Conservation (phyloP, 2,113 vertebrate species). For the Platysteira castanea region DNA sequence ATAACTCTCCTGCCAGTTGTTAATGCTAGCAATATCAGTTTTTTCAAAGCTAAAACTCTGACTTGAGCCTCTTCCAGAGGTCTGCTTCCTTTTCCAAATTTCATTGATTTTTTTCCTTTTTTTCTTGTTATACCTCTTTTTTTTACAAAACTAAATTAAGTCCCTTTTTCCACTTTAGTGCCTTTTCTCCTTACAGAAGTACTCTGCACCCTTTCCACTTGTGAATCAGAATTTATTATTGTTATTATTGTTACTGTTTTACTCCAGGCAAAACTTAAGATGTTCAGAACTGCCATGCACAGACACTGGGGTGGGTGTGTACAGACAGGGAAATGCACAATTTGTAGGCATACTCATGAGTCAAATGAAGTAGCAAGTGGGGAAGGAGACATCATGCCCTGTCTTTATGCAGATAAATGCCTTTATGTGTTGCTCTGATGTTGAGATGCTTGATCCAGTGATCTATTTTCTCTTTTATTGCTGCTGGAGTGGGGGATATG, state of each 20-base stretch:
- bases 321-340: background rate
- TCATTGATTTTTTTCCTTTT: background rate
- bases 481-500: background rate
- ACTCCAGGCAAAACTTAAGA: background rate
- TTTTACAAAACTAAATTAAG: background rate
- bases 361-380: background rate
- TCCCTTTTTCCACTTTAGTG: background rate
- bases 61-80: background rate
- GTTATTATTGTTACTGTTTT: background rate
- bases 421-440: background rate
- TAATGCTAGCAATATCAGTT: background rate
- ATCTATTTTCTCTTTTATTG: background rate
- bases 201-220: background rate
- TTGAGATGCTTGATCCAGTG: background rate
- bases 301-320: too few species aligned
- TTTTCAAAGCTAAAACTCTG: background rate
- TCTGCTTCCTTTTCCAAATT: background rate
- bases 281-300: background rate
- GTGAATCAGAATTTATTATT: background rate
- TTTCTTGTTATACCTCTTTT: background rate
- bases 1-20: background rate
- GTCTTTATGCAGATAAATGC: background rate
- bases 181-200: background rate
- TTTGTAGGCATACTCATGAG: background rate
- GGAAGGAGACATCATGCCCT: fast-evolving